Conservation (phyloP, 2,888 invertebrate species). For the Athripsodes cinereus region DNA sequence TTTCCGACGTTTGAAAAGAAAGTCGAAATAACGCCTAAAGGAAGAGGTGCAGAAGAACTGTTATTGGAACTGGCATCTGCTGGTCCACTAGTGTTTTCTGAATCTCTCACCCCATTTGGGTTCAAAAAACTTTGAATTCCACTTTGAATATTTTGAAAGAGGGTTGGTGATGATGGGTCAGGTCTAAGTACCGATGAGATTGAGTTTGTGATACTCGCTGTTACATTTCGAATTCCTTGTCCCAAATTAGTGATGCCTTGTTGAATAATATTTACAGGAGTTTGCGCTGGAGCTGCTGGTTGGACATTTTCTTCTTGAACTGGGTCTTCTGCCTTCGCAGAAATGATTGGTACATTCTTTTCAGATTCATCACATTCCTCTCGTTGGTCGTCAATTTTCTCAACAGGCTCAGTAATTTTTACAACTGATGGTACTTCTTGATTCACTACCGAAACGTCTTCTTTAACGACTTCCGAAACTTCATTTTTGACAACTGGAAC, state of each 20-base stretch:
- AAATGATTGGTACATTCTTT: background rate
- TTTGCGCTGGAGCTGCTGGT: background rate
- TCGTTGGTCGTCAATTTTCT: background rate
- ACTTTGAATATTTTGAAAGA: slow-evolving; percentile 8
- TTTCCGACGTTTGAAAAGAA: background rate
- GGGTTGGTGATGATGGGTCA: background rate
- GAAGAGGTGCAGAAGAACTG: background rate
- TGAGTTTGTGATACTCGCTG: background rate
- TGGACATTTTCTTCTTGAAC: slow-evolving; percentile 3
- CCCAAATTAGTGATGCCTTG: slow-evolving; percentile 1
- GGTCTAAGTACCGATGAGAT: background rate
- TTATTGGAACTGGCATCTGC: background rate
- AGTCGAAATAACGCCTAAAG: background rate
- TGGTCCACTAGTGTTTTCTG: background rate
- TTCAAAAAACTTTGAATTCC: slow-evolving; percentile 12
- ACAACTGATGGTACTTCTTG: slow-evolving; percentile 1
- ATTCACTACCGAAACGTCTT: background rate
- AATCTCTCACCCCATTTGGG: slow-evolving; percentile 5
- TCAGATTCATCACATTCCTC: slow-evolving; percentile 1
- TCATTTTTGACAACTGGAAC: background rate
- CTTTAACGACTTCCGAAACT: background rate
- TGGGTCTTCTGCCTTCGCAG: background rate
- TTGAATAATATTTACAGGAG: background rate
- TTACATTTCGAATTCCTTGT: slow-evolving; percentile 11
- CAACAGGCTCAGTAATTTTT: background rate